Evolutionary conservation across 2,888 invertebrate species (phyloP).

Genomic region (Steinernema hermaphroditum): DNA sequence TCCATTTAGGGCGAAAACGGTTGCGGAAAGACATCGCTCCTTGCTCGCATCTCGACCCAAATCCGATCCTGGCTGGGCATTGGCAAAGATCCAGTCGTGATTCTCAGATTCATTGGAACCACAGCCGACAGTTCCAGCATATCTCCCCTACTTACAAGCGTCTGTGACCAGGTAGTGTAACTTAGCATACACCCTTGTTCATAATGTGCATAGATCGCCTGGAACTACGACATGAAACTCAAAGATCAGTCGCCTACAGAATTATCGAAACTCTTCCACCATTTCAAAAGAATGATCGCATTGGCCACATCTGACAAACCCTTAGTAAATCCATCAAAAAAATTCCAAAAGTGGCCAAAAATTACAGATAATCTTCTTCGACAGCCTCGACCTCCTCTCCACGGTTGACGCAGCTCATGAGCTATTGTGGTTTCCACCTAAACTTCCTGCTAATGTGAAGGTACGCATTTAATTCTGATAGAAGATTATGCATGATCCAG

Average conservation of each 20-base stretch:
- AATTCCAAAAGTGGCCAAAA: too few species aligned
- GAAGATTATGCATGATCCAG: conserved; percentile 27
- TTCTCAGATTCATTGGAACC: conserved; percentile 90
- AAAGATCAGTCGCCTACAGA: conserved; percentile 93
- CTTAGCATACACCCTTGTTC: background rate
- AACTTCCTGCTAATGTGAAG: conserved; percentile 74
- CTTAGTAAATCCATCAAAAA: too few species aligned
- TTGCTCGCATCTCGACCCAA: conserved; percentile 82
- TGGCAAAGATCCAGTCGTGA: conserved; percentile 77
- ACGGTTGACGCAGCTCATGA: conserved; percentile 91
- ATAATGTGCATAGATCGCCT: conserved; percentile 61
- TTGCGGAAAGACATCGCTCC: conserved; percentile 92
- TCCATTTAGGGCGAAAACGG: conserved; percentile 91
- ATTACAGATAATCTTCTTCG: conserved; percentile 81
- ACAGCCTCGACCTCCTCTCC: conserved; percentile 94
- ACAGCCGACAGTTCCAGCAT: conserved; percentile 91
- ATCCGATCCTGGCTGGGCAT: conserved; percentile 49
- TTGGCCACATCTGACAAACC: conserved; percentile 82
- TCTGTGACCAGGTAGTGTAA: conserved; percentile 78
- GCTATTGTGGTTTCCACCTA: conserved; percentile 90
- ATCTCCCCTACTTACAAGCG: conserved; percentile 88
- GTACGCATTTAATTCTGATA: background rate
- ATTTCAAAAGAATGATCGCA: conserved; percentile 88
- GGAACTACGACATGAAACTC: conserved; percentile 71
- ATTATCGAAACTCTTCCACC: conserved; percentile 88